Conservation (phyloP, 2,888 invertebrate genomes). For the Oasisia sp. region DNA sequence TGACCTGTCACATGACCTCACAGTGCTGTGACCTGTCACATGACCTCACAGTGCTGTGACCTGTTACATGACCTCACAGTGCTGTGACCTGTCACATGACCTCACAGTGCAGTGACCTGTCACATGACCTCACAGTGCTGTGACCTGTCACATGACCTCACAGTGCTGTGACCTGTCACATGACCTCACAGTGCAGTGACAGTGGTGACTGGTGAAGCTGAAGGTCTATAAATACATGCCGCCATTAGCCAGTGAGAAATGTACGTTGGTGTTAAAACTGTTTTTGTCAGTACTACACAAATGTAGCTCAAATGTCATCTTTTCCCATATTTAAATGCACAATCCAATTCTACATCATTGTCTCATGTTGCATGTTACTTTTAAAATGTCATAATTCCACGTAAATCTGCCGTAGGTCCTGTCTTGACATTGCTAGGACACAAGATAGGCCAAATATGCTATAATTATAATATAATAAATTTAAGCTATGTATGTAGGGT, state of each 20-base stretch:
- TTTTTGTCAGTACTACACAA: no score
- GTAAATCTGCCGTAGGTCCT: no score
- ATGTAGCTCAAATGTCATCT: not conserved
- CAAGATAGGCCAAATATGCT: no score
- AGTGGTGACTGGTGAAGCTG: not conserved
- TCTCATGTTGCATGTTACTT: not conserved
- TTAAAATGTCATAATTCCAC: not conserved
- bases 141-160: not conserved
- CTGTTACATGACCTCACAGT: not conserved
- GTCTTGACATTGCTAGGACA: no score
- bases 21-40: not conserved
- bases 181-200: not conserved
- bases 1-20: not conserved
- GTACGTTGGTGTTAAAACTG: not conserved
- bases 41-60: not conserved
- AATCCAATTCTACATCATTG: not conserved
- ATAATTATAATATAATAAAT: no score
- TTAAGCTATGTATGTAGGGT: no score
- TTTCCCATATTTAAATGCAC: constrained; percentile 2
- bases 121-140: not conserved
- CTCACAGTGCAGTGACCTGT: not conserved
- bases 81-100: not conserved
- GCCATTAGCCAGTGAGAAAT: not conserved
- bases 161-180: not conserved
- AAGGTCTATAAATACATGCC: constrained; percentile 9